Evolutionary conservation across 2,888 invertebrate species (phyloP).

Genomic region (Taphrorychus bicolor): DNA sequence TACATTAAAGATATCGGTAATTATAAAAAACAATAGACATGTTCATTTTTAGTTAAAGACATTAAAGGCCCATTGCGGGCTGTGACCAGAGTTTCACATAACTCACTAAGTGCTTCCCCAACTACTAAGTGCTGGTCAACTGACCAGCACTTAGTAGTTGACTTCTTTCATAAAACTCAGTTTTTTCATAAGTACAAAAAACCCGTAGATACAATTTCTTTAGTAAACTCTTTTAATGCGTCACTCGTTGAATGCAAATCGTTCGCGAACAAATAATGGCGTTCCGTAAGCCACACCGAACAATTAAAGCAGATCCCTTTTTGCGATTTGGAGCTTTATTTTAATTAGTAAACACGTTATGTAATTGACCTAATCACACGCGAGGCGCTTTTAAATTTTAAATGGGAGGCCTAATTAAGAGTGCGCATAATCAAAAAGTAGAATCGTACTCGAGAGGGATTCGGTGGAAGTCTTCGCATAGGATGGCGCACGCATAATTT

Average conservation of each 20-base stretch:
- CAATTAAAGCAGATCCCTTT: slow-evolving; percentile 35
- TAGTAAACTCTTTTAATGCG: neutral
- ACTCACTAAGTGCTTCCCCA: no score
- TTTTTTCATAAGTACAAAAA: no score
- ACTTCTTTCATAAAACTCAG: no score
- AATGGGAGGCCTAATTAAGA: slow-evolving; percentile 36
- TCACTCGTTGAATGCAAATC: neutral
- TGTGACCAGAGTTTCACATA: no score
- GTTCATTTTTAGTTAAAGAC: no score
- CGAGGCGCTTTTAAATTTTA: slow-evolving; percentile 37
- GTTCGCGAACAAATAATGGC: neutral
- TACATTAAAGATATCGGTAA: no score
- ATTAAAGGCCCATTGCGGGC: no score
- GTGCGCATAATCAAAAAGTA: slow-evolving; percentile 38
- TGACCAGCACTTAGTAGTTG: no score
- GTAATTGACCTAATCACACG: slow-evolving; percentile 38
- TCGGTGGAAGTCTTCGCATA: slow-evolving; percentile 25
- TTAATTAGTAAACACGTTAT: slow-evolving; percentile 40
- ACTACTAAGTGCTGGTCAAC: no score
- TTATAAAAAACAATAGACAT: no score
- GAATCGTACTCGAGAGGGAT: slow-evolving; percentile 25
- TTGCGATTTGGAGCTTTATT: slow-evolving; percentile 37
- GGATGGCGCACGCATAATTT: no score
- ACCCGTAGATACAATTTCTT: no score
- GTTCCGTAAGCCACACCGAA: slow-evolving; percentile 22